A percentile compares a stretch with the other conserved stretches of the same genome.
Conservation (phyloP, 1,140 invertebrate genomes). For the Formica exsecta region DNA sequence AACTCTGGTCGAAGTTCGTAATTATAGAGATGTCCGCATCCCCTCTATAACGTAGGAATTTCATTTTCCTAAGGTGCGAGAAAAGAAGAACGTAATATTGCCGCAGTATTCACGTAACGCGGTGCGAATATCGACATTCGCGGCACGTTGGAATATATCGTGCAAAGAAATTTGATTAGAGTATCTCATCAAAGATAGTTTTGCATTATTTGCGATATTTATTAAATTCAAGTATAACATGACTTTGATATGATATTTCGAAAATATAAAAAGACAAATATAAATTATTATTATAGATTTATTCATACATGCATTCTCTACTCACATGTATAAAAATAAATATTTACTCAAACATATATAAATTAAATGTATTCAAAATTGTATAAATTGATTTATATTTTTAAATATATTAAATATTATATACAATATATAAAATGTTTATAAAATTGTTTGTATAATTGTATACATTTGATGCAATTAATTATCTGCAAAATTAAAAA, state of each 20-base stretch:
- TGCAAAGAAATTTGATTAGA: not conserved
- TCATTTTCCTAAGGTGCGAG: constrained; percentile 53
- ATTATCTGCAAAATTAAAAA: constrained; percentile 8
- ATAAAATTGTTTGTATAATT: too few species aligned
- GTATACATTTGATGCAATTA: too few species aligned
- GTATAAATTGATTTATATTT: not conserved
- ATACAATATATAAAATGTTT: too few species aligned
- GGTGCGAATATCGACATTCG: constrained; percentile 52
- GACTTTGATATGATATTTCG: not conserved
- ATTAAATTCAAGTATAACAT: not conserved
- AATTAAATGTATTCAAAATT: not conserved
- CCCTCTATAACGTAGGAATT: constrained; percentile 30
- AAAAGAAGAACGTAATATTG: constrained; percentile 53
- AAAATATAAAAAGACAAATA: not conserved
- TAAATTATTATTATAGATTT: not conserved
- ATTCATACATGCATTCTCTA: not conserved
- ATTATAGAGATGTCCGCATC: constrained; percentile 36
- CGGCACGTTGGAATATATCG: constrained; percentile 29
- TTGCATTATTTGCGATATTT: not conserved
- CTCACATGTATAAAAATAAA: not conserved
- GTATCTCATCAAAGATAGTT: not conserved
- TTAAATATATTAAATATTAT: too few species aligned
- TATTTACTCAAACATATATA: not conserved
- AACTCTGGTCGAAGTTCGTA: constrained; percentile 43
- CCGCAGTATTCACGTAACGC: constrained; percentile 26